Evolutionary conservation across 2,888 invertebrate genomes (phyloP), one percentile per base, ranked within the genome.

Genomic region (Drosophila gaucha): DNA sequence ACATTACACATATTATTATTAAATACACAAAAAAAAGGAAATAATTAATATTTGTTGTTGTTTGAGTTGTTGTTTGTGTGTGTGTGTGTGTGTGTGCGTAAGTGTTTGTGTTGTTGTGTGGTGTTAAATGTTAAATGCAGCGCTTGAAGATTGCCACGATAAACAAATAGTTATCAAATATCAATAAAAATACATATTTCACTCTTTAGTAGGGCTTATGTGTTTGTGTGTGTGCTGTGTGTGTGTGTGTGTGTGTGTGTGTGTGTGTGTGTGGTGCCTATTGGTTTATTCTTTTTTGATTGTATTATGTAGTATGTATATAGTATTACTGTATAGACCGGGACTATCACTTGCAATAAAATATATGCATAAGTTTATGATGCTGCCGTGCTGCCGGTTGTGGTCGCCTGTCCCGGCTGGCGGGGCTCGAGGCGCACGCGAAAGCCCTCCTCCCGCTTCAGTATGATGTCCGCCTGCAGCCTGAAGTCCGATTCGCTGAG

Each of bases 401-500:
- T 70, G 35, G 66, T 67, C 64, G 68, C 75, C 49, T 69, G 68
- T 49, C 73, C 69, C 54, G 83, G 71, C 64, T 80, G 76, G 41
- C 96, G 94, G 12, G 95, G 95, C 82, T 94, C 93, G 35, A 97
- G 92, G 69, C 93, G 94, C 55, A 97, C 94, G 84, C 94, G 94
- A 91, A 96, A 96, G 6, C 96, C 96, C 90, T 96, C 96, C 38
- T 94, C 94, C 50, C 96, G 94, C 91, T 96, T 96, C 65, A 96
- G 91, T 82, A 96, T 96, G 72, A 96, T 95, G 89, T 96, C 96
- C 36, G 94, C 95, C 91, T 95, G 95, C 16, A 96, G 93, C 88
- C 93, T 93, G 91, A 95, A 96, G 78, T 96, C 95, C 20, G 93
- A 91, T 85, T 96, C 95, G 57, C 93, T 93, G 20, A 94, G 91